Percentiles rank a stretch among this genome's conserved stretches.
Conservation (phyloP, 1,140 invertebrate genomes). For the Coptotermes formosanus region DNA sequence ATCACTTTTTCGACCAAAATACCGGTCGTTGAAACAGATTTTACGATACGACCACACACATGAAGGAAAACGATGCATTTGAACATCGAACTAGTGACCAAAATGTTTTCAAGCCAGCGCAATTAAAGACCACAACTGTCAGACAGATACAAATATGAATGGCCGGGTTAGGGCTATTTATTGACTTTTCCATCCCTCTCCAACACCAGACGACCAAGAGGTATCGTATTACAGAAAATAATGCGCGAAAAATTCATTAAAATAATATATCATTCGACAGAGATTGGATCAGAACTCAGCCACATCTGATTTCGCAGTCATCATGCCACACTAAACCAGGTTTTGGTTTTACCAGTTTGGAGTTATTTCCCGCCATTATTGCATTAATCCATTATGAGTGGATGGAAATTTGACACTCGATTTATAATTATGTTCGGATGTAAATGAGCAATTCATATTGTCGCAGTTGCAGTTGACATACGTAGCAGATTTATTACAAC, state of each 20-base stretch:
- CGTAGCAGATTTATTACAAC: not conserved
- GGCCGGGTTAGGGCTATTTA: not conserved
- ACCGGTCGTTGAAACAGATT: not conserved
- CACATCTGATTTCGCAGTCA: not conserved
- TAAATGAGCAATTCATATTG: not conserved
- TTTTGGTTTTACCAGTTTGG: not conserved
- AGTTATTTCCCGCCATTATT: not conserved
- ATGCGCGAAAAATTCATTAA: not conserved
- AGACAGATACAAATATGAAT: not conserved
- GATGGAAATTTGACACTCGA: not conserved
- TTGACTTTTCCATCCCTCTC: not conserved
- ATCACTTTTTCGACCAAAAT: no score
- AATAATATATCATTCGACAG: not conserved
- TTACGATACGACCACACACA: not conserved
- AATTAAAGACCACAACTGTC: not conserved
- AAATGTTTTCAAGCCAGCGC: not conserved
- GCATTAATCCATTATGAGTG: constrained; percentile 3
- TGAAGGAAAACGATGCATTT: not conserved
- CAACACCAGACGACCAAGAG: not conserved
- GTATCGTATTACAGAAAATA: not conserved
- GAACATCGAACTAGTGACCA: not conserved
- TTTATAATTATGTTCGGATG: not conserved
- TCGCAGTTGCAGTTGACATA: not conserved
- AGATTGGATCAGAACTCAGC: not conserved
- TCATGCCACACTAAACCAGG: not conserved